These are phyloP conservation scores for Invenusta paracnida DNA, from an alignment of 2,888 invertebrate species.

Conservation along the genomic window DNA sequence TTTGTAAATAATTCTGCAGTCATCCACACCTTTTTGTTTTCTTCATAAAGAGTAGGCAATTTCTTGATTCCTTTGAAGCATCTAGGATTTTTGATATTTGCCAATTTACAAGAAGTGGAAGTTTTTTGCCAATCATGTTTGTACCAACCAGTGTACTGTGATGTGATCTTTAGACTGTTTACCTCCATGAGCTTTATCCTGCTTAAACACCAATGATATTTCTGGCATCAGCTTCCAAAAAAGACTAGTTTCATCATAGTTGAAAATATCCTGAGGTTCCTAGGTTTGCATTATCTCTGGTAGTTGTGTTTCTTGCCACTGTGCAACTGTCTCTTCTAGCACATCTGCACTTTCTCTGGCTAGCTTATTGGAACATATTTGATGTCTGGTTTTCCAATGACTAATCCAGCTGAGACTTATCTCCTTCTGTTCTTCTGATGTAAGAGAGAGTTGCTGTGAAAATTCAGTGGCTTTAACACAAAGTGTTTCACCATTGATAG, in stretches of 20 bases:
- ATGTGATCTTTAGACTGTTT: conserved; percentile 22
- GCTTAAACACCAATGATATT: neutral
- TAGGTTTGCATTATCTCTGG: neutral
- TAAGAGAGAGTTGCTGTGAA: neutral
- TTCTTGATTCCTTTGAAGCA: conserved; percentile 36
- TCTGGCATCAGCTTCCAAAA: conserved; percentile 31
- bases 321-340: neutral
- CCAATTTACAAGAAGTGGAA: neutral
- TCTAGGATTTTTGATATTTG: conserved; percentile 6
- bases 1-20: no score
- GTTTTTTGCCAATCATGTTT: neutral
- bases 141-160: neutral
- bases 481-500: neutral
- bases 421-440: neutral
- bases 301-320: neutral
- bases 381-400: neutral
- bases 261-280: neutral
- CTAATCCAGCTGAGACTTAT: neutral
- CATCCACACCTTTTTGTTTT: conserved; percentile 17
- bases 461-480: neutral
- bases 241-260: neutral
- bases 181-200: conserved; percentile 11
- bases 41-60: neutral
- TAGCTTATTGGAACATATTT: neutral
- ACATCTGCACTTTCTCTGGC: neutral